These are phyloP conservation scores for Paramormyrops kingsleyae DNA, from an alignment of 2,113 vertebrate genomes.

Conservation along the genomic window DNA sequence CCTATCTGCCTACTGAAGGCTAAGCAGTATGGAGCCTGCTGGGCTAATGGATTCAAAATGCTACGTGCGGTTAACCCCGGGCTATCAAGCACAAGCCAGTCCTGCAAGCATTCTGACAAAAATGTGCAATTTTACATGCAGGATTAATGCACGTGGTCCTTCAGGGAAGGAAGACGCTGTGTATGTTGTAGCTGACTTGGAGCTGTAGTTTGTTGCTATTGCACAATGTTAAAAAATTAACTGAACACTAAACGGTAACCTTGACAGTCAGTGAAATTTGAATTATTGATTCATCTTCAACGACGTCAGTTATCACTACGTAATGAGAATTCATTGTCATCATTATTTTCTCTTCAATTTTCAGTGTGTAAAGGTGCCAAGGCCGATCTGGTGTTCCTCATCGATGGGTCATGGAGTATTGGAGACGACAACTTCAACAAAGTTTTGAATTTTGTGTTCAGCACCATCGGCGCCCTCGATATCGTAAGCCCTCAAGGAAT, in stretches of 20 bases:
- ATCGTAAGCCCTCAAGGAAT: conserved; percentile 78
- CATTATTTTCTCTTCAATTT: background rate
- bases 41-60: conserved; percentile 12
- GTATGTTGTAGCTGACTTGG: background rate
- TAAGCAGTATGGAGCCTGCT: background rate
- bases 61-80: conserved; percentile 7
- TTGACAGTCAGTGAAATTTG: background rate
- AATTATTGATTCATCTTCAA: background rate
- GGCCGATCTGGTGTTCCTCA: conserved; percentile 94
- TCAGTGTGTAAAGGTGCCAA: conserved; percentile 93
- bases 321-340: background rate
- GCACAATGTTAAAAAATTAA: background rate
- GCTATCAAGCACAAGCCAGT: background rate
- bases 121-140: background rate
- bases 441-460: conserved; percentile 91
- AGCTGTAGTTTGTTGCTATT: background rate
- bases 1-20: background rate
- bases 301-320: background rate
- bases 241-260: background rate
- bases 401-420: conserved; percentile 98
- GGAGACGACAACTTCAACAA: conserved; percentile 96
- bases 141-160: background rate
- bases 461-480: conserved; percentile 90
- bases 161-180: background rate
- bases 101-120: conserved; percentile 1